Conservation (phyloP, 2,113 vertebrate species). For the Marcusenius ussheri region DNA sequence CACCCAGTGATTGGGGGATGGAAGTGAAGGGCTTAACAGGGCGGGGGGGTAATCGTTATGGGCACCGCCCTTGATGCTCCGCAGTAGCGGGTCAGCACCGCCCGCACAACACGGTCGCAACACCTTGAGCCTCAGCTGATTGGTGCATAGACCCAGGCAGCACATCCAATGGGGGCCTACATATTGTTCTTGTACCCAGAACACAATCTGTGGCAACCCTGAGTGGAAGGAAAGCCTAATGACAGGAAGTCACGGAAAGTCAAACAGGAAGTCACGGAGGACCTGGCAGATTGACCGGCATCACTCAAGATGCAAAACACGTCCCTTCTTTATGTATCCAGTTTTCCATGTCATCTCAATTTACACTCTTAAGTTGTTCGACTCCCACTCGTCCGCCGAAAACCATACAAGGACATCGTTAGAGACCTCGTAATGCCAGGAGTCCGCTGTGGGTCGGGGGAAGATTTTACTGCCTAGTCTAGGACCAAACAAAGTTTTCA, state of each 20-base stretch:
- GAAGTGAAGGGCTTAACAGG: neutral
- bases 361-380: neutral
- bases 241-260: neutral
- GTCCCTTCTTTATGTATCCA: neutral
- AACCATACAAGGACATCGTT: neutral
- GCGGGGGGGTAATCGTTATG: neutral
- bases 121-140: neutral
- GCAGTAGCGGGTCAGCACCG: neutral
- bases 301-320: neutral
- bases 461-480: neutral
- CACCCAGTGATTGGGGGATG: neutral
- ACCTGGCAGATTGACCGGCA: neutral
- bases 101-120: neutral
- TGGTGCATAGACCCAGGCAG: neutral
- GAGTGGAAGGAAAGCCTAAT: neutral
- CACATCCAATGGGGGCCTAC: neutral
- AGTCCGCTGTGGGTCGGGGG: neutral
- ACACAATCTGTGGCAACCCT: neutral
- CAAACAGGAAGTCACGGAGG: neutral
- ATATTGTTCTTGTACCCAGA: neutral
- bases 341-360: neutral
- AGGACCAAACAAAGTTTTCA: conserved; percentile 8
- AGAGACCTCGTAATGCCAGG: neutral
- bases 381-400: neutral
- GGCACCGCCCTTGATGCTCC: neutral